A percentile compares a stretch with the other conserved stretches of the same genome.
These are phyloP conservation scores for Lutraria lutraria DNA, from an alignment of 2,888 invertebrate species.

Conservation along the genomic window DNA sequence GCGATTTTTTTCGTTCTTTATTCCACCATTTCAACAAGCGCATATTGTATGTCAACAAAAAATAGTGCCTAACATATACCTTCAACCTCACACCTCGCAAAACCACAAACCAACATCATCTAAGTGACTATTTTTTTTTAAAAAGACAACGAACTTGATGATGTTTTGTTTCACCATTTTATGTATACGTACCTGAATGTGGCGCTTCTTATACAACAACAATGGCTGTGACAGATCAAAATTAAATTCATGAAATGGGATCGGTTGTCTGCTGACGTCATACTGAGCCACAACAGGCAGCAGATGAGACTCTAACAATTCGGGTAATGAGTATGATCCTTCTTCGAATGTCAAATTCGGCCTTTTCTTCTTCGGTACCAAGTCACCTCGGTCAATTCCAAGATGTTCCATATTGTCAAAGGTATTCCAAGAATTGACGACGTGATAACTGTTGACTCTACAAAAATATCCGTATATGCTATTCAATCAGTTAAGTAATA, in stretches of 20 bases:
- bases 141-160: too few relatives aligned
- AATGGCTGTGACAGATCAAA: constrained; percentile 80
- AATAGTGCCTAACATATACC: too few relatives aligned
- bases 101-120: too few relatives aligned
- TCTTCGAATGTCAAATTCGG: constrained; percentile 69
- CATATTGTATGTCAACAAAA: too few relatives aligned
- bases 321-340: constrained; percentile 69
- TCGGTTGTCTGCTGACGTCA: constrained; percentile 64
- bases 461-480: not conserved
- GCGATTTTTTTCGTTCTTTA: too few relatives aligned
- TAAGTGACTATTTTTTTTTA: too few relatives aligned
- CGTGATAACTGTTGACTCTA: not conserved
- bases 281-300: constrained; percentile 77
- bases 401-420: constrained; percentile 47
- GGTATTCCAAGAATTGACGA: not conserved
- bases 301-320: constrained; percentile 69
- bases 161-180: too few relatives aligned
- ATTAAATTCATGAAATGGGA: constrained; percentile 68
- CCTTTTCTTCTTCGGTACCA: constrained; percentile 29
- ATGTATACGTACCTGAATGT: constrained; percentile 65
- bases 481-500: not conserved
- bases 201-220: constrained; percentile 76
- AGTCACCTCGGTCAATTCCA: constrained; percentile 43
- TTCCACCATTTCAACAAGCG: too few relatives aligned
- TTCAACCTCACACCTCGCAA: too few relatives aligned